Base-by-base conservation (phyloP, 2,888 invertebrate species). In the Allophyes oxyacanthae region DNA sequence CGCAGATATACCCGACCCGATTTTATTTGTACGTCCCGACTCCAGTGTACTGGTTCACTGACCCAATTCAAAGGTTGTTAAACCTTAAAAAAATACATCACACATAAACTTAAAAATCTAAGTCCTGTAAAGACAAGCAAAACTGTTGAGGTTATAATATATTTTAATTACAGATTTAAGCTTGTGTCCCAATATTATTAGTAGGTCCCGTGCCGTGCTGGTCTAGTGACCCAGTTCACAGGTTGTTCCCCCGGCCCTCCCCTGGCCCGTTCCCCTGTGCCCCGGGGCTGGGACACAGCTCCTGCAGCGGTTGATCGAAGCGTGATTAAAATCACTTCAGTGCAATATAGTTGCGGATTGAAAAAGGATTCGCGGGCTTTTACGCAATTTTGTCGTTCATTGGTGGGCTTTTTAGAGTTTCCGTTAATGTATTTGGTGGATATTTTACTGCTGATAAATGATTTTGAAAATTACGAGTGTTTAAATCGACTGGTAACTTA, bases 181-280 rank as follows among this genome's bases (percentile, higher is more conserved):
- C 49, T 32, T 54, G 72, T 60, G 76, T 70, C 81, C 81, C 81
- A 78, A 78, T 82, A 78, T 79, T 62, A 68, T 73, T 75, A 69
- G 71, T 69, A 75, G 79, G 77, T 79, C 78, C 75, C 72, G 67
- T 57, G 64, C 70, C 70, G 77, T 77, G 77, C 78, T 69, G 68
- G 75, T 81, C 89, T 77, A 85, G 87, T 91, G 90, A 91, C 91
- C 91, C 82, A 91, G 80, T 86, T 90, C 68, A 56, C 42, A 65
- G 66, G 65, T 71, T 60, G 54, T 70, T 68, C 66, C 46, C 70
- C 66, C 54, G 67, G 57, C 56, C 64, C 56, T 60, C 34, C 56
- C 61, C 69, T 57, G 20, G 38, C 53, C 63, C 77, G 40, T 62
- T 55, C 73, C 67, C 76, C 81, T 77, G 71, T 59, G 65, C 53